Evolutionary conservation across 2,113 vertebrate species (phyloP).

Genomic region (Corvus moneduloides): DNA sequence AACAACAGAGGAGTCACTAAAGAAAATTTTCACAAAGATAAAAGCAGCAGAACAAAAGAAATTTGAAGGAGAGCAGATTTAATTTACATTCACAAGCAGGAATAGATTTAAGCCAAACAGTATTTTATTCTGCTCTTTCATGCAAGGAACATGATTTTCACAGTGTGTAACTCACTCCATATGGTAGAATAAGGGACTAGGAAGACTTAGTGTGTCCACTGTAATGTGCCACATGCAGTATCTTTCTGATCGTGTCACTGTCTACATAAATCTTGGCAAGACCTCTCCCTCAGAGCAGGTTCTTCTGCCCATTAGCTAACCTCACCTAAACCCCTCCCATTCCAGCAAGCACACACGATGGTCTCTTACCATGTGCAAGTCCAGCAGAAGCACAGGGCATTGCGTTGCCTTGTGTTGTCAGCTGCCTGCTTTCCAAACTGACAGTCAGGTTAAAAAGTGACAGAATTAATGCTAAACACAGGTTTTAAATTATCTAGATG

Average conservation of each 20-base stretch:
- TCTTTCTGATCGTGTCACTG: neutral
- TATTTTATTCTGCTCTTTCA: neutral
- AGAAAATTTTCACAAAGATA: neutral
- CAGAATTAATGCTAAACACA: neutral
- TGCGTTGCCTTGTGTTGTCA: neutral
- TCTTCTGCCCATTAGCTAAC: neutral
- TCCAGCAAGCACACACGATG: neutral
- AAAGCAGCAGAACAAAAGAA: constrained; percentile 8
- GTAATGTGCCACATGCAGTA: neutral
- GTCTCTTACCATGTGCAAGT: neutral
- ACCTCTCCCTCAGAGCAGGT: neutral
- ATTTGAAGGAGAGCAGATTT: neutral
- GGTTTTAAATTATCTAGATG: neutral
- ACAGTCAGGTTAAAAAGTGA: neutral
- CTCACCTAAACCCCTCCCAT: neutral
- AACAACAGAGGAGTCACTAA: neutral
- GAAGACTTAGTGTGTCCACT: neutral
- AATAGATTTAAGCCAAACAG: neutral
- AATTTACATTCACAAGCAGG: neutral
- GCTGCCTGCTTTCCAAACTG: neutral
- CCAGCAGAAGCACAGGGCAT: neutral
- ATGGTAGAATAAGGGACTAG: neutral
- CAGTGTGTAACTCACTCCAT: neutral
- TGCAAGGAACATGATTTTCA: neutral
- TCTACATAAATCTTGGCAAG: neutral